These are phyloP conservation scores for Cantharis rustica DNA, from an alignment of 2,888 invertebrate species.

Conservation along the genomic window DNA sequence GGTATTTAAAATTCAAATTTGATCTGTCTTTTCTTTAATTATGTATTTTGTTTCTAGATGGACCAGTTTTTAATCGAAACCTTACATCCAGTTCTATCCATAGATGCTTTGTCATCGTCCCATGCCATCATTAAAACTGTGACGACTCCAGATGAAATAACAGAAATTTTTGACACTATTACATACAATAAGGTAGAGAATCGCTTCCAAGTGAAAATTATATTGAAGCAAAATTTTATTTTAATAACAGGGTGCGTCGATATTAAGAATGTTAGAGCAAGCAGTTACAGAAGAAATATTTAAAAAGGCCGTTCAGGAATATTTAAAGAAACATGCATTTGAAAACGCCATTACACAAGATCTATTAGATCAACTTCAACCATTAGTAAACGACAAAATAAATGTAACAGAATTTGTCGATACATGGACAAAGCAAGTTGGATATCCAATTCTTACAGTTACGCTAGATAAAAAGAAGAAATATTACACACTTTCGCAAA, in stretches of 20 bases:
- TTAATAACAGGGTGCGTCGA: constrained; percentile 73
- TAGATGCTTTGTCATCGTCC: constrained; percentile 81
- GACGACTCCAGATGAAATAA: constrained; percentile 85
- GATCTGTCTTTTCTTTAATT: background rate
- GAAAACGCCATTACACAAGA: constrained; percentile 81
- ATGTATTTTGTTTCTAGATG: constrained; percentile 60
- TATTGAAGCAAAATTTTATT: background rate
- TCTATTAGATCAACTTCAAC: constrained; percentile 70
- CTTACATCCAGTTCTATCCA: constrained; percentile 71
- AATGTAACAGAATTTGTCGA: constrained; percentile 71
- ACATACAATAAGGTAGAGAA: constrained; percentile 82
- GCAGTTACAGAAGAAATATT: constrained; percentile 77
- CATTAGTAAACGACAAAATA: constrained; percentile 59
- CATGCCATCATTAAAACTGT: constrained; percentile 91
- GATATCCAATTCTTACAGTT: constrained; percentile 78
- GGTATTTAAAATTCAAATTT: constrained; percentile 59
- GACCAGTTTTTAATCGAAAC: constrained; percentile 76
- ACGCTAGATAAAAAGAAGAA: constrained; percentile 53
- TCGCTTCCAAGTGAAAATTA: background rate
- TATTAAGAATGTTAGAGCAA: constrained; percentile 86
- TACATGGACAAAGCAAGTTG: constrained; percentile 90
- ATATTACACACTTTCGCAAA: constrained; percentile 71
- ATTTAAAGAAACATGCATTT: constrained; percentile 71
- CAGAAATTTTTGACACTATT: constrained; percentile 87
- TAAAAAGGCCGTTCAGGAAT: constrained; percentile 72